Evolutionary conservation across 2,888 invertebrate species (phyloP).

Genomic region (Ophion slaviceki): DNA sequence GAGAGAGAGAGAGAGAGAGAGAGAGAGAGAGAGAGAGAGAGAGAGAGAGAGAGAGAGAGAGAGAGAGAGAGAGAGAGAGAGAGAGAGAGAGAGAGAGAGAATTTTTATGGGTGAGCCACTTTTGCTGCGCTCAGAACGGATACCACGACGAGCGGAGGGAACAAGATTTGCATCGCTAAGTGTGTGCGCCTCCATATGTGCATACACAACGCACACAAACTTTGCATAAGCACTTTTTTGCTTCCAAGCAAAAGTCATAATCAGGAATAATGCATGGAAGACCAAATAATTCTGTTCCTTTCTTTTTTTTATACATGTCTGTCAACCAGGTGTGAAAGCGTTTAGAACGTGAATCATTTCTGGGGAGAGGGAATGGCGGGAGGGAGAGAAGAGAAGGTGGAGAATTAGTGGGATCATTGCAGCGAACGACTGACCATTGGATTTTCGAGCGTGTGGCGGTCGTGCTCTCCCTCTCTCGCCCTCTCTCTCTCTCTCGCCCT

Average conservation of each 20-base stretch:
- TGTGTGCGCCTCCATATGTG: no score
- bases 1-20: not conserved
- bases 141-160: no score
- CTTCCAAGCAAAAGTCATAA: no score
- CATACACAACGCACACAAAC: no score
- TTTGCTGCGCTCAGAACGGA: no score
- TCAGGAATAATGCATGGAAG: no score
- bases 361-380: not conserved
- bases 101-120: no score
- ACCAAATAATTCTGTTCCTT: no score
- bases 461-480: conserved; percentile 1
- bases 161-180: no score
- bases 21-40: not conserved
- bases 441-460: conserved; percentile 52
- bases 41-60: not conserved
- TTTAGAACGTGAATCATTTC: conserved; percentile 29
- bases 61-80: not conserved
- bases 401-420: conserved; percentile 43
- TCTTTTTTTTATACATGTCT: no score
- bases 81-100: not conserved
- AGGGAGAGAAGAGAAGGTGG: not conserved
- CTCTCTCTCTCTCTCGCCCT: not conserved
- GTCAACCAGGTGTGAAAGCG: not conserved
- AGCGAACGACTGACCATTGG: conserved; percentile 54
- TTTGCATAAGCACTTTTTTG: no score